Base-by-base conservation (phyloP, 2,888 invertebrate genomes). In the Drosophila maculinotata region DNA sequence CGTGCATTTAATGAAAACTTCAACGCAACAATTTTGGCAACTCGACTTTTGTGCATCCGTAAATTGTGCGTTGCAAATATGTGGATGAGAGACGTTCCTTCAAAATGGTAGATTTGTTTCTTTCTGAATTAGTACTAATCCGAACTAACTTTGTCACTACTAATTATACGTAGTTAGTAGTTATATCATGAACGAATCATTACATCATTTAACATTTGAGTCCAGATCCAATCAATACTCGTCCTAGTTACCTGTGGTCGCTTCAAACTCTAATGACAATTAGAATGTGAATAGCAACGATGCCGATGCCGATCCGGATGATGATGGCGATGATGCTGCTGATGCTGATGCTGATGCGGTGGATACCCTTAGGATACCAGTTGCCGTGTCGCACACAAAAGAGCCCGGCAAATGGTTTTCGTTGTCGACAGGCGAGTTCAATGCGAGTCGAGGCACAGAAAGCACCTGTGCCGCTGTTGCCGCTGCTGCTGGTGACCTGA, bases 1-100 rank as follows among this genome's bases (percentile, higher is more conserved):
- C 63, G 71, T 64, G 68, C 80, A 77, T 80, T 77, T 74, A 71
- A 77, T 76, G 66, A 66, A 83, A 67, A 59, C 64, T 72, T 58
- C 44, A 53, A 25, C 39, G 35, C 42, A 20, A 20, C 20, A 4
- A 58, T 69, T 63, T 58, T 26, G 36, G 14, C 15, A 17, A 59
- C 36, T 45, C 20, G 49, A 26, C 58, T 36, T 57, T 15, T 33
- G 31, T 14, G 12, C 45, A 12, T 44, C 2, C 44, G n/a, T n/a
- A n/a, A n/a, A n/a, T n/a, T n/a, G n/a, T n/a, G n/a, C n/a, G n/a
- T n/a, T n/a, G n/a, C n/a, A n/a, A n/a, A n/a, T n/a, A 15, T 28
- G 10, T 28, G 28, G 15, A 17, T 8, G 8, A 17, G 28, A 17
- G 8, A n/a, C 10, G 20, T 20, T 20, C 20, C 20, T 20, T 20